Percentiles rank a stretch among this genome's conserved stretches.
Evolutionary conservation across 2,888 invertebrate genomes (phyloP).

Genomic region (Tromatobia lineatoria): DNA sequence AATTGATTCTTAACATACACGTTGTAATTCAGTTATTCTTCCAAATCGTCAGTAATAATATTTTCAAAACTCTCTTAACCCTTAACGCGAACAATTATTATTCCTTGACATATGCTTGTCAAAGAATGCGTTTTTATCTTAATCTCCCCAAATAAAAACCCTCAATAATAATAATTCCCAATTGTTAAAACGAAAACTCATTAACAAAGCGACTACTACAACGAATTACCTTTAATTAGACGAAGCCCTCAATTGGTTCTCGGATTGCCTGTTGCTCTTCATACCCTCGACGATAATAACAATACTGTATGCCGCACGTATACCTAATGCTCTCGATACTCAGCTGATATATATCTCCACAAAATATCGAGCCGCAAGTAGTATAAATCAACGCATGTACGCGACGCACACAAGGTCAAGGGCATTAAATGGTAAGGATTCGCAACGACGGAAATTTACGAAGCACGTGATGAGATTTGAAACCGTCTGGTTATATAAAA

Average conservation of each 20-base stretch:
- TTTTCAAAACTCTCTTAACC: no score
- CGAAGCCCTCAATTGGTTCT: constrained; percentile 27
- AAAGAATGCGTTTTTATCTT: not conserved
- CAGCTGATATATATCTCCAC: not conserved
- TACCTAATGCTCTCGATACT: not conserved
- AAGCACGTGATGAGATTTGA: not conserved
- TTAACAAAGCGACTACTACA: not conserved
- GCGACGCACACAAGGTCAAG: not conserved
- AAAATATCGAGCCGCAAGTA: not conserved
- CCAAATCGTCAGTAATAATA: no score
- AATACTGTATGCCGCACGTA: not conserved
- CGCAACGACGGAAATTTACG: not conserved
- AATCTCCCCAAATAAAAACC: not conserved
- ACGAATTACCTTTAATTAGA: constrained; percentile 42
- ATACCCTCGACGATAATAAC: constrained; percentile 2
- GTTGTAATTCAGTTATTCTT: no score
- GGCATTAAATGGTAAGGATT: not conserved
- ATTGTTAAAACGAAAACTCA: not conserved
- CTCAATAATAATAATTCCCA: not conserved
- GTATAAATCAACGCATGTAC: constrained; percentile 1
- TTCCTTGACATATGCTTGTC: not conserved
- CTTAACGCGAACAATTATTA: no score
- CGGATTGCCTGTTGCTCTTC: constrained; percentile 48
- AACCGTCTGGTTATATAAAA: not conserved
- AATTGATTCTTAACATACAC: no score